Percentiles rank a stretch among this genome's conserved stretches.
phyloP scores from a whole-genome alignment of 2,113 vertebrate genomes.

The Chaetodon trifascialis region DNA sequence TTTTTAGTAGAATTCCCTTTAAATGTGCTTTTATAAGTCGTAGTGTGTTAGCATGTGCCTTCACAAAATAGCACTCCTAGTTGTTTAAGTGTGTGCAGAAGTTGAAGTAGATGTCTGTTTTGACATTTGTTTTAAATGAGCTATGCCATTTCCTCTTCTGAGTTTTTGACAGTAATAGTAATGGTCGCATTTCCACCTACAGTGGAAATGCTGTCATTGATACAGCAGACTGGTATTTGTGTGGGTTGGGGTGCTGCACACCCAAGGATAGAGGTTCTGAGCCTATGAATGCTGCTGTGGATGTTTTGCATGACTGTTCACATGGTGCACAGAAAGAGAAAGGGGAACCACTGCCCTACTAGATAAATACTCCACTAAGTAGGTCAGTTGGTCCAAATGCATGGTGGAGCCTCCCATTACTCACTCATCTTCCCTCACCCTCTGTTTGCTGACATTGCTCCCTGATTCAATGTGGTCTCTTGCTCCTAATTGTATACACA shows the following conservation, averaged over 20 bases:
- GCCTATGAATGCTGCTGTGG: conserved; percentile 8
- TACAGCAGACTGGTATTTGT: conserved; percentile 20
- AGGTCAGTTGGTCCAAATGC: conserved; percentile 55
- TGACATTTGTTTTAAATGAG: no score
- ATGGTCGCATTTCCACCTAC: neutral
- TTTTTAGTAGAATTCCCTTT: no score
- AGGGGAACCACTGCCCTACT: conserved; percentile 31
- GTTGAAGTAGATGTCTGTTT: neutral
- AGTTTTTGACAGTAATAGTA: neutral
- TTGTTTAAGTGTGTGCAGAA: neutral
- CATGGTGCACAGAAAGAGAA: conserved; percentile 36
- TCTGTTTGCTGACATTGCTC: conserved; percentile 19
- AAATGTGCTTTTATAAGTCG: neutral
- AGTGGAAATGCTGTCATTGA: conserved; percentile 12
- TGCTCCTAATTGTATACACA: conserved; percentile 9
- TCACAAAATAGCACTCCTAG: neutral
- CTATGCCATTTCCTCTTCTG: neutral
- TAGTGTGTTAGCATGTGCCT: neutral
- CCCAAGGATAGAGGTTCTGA: neutral
- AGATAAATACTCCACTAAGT: conserved; percentile 55
- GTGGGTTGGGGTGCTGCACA: conserved; percentile 16
- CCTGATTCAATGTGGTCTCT: neutral
- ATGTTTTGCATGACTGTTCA: conserved; percentile 57
- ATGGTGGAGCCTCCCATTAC: conserved; percentile 14
- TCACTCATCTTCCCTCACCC: neutral